A percentile compares a stretch with the other conserved stretches of the same genome.
phyloP scores from a whole-genome alignment of 2,888 invertebrate genomes.

The Coleophora flavipennella region DNA sequence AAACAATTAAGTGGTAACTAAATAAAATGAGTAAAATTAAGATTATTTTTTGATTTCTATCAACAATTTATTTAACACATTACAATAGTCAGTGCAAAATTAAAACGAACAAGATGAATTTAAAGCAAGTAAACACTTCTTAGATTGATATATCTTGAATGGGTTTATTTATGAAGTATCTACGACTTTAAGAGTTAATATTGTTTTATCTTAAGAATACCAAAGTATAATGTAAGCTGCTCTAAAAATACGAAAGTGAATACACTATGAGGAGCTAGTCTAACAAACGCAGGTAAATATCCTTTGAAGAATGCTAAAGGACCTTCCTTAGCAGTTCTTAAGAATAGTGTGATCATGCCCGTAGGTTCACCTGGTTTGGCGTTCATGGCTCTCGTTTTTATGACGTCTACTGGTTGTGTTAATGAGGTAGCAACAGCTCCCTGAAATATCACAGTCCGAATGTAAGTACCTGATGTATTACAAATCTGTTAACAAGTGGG shows the following conservation, averaged over 20 bases:
- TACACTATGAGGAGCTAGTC: constrained; percentile 94
- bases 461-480: no score
- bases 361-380: constrained; percentile 88
- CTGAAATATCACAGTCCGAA: constrained; percentile 53
- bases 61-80: no score
- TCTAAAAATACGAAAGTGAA: constrained; percentile 84
- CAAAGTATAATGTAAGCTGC: constrained; percentile 75
- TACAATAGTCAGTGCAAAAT: no score
- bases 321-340: constrained; percentile 86
- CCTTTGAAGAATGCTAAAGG: constrained; percentile 93
- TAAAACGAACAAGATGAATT: not conserved
- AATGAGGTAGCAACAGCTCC: constrained; percentile 87
- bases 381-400: constrained; percentile 96
- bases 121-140: no score
- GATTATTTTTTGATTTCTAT: no score
- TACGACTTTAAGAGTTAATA: not conserved
- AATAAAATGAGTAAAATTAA: no score
- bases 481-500: no score
- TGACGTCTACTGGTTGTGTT: constrained; percentile 93
- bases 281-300: constrained; percentile 90
- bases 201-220: not conserved
- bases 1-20: no score
- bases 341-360: constrained; percentile 77
- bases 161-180: not conserved
- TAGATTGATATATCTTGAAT: no score